These are phyloP conservation scores for Malacoraja senta DNA, from an alignment of 2,797 vertebrate genomes.

Conservation along the genomic window DNA sequence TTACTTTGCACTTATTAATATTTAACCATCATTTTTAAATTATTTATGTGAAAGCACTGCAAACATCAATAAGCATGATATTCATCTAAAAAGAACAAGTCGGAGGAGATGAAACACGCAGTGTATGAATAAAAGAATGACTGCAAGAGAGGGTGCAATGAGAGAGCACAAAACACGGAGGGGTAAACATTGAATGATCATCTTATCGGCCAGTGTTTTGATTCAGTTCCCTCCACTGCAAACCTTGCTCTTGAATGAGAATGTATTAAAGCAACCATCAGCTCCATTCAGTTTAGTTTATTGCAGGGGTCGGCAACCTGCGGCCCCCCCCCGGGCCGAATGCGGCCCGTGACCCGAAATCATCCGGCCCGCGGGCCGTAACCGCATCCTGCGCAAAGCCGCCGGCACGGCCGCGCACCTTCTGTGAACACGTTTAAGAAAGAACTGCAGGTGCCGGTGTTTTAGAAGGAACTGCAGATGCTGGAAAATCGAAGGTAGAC, in stretches of 20 bases:
- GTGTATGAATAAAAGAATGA: not conserved
- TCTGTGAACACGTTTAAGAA: no score
- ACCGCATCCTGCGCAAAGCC: no score
- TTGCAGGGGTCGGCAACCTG: no score
- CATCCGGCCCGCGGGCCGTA: no score
- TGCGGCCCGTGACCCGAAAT: no score
- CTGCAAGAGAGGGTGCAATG: not conserved
- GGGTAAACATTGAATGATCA: not conserved
- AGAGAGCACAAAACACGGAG: not conserved
- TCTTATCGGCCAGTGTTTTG: not conserved
- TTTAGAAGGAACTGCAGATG: no score
- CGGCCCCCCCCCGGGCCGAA: no score
- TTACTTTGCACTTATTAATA: slow-evolving; percentile 13
- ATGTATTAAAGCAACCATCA: not conserved
- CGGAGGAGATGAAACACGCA: not conserved
- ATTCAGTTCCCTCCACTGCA: not conserved
- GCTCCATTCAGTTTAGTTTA: not conserved
- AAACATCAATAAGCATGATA: not conserved
- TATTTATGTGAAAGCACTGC: slow-evolving; percentile 6
- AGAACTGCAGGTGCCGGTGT: no score
- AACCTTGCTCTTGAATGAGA: not conserved
- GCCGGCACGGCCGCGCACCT: no score
- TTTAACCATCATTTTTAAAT: not conserved
- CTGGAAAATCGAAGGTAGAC: no score
- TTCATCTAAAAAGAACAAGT: slow-evolving; percentile 10